These are phyloP conservation scores for Apotomis turbidana DNA, from an alignment of 2,888 invertebrate species.

Conservation along the genomic window DNA sequence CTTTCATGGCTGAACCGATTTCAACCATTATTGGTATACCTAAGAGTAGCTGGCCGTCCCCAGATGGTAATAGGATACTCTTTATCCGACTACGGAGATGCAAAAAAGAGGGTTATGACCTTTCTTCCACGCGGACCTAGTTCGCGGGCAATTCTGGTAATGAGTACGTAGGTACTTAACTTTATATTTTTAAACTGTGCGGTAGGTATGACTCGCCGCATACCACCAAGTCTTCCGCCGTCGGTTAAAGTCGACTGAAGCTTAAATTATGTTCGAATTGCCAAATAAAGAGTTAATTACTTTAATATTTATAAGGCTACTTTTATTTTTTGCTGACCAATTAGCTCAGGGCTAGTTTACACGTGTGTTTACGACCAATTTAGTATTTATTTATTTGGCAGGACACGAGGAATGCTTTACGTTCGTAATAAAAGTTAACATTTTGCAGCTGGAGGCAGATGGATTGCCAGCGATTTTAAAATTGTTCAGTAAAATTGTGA, in stretches of 20 bases:
- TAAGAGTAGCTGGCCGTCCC: too few species aligned
- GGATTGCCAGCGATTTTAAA: neutral
- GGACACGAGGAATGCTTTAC: neutral
- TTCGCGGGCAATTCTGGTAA: too few species aligned
- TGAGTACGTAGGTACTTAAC: too few species aligned
- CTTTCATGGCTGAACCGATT: too few species aligned
- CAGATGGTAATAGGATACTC: too few species aligned
- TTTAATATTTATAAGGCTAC: neutral
- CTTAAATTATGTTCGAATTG: neutral
- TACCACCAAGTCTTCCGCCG: too few species aligned
- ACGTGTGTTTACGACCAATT: neutral
- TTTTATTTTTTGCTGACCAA: neutral
- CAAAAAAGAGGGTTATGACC: too few species aligned
- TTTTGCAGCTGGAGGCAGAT: neutral
- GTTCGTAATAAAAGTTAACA: neutral
- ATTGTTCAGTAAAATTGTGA: neutral
- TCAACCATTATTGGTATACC: too few species aligned
- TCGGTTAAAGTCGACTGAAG: neutral
- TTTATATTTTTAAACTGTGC: too few species aligned
- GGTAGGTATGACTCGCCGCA: too few species aligned
- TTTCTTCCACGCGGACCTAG: too few species aligned
- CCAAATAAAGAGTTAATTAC: neutral
- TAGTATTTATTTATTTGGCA: neutral
- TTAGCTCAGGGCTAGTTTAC: neutral
- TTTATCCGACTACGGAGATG: too few species aligned